Base-by-base conservation (phyloP, 2,888 invertebrate genomes). In the Tenthredo distinguenda region DNA sequence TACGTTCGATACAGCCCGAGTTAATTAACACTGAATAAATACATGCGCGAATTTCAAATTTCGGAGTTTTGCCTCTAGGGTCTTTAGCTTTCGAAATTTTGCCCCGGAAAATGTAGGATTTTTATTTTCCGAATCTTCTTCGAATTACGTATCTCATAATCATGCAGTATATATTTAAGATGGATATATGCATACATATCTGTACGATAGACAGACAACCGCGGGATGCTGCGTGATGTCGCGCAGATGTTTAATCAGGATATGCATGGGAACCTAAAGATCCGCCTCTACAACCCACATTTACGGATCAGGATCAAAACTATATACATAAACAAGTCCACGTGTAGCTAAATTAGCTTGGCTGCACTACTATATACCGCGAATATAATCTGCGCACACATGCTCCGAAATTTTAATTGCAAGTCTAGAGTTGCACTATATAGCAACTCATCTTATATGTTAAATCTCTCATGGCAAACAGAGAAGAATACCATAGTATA, bases 241-340 rank as follows among this genome's bases (percentile, higher is more conserved):
- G 68, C 84, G 81, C 87, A 87, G 79, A 85, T 86, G 87, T 86
- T 74, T 72, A 71, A 84, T 87, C 87, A 87, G 87, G 87, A 87
- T 87, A 85, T 84, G 86, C 86, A 68, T 87, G 87, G 87, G 87
- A 87, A 87, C 82, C 43, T 26, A 15, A 31, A 82, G 82, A 82
- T 82, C 82, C 82, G 82, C 82, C 82, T 82, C 68, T 68, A 47
- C 47, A 21, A 31, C 65, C 65, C 43, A 72, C 21, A 72, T 72
- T 43, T 40, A 72, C 43, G 37, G 72, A 37, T 37, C 72, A 72
- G 40, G 37, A 18, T 10, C 1, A 21, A 37, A 21, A 2, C 21
- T 43, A 72, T 15, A 72, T n/a, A 40, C 43, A 76, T 9, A 26
- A 18, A n/a, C n/a, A 1, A 21, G 18, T 76, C 31, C 76, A 76